A percentile compares a stretch with the other conserved stretches of the same genome.
These are phyloP conservation scores for Daktulosphaira vitifoliae DNA, from an alignment of 1,140 invertebrate species.

Conservation along the genomic window DNA sequence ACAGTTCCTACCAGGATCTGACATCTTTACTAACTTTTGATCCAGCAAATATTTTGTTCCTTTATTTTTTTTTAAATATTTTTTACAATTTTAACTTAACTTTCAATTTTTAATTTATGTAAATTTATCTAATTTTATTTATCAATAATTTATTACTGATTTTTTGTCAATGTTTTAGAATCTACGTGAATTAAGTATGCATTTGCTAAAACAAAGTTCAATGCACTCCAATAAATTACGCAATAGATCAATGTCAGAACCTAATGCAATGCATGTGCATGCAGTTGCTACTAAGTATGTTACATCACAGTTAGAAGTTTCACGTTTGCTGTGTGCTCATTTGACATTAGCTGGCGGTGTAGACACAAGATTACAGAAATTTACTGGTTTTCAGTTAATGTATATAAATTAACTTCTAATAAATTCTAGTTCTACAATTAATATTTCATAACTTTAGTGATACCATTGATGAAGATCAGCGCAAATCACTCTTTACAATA, in stretches of 20 bases:
- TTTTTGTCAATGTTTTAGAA: slow-evolving; percentile 48
- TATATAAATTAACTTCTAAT: slow-evolving; percentile 43
- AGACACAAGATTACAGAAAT: slow-evolving; percentile 55
- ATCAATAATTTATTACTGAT: background rate
- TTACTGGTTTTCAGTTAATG: slow-evolving; percentile 65
- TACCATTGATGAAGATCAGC: slow-evolving; percentile 32
- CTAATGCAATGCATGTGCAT: slow-evolving; percentile 65
- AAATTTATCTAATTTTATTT: no score
- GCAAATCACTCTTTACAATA: slow-evolving; percentile 34
- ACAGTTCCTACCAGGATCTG: no score
- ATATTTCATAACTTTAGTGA: slow-evolving; percentile 36
- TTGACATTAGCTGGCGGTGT: slow-evolving; percentile 58
- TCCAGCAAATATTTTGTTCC: no score
- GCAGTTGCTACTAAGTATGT: slow-evolving; percentile 70
- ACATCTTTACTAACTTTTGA: no score
- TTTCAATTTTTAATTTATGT: no score
- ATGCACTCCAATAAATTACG: slow-evolving; percentile 43
- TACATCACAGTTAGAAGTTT: slow-evolving; percentile 65
- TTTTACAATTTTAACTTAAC: no score
- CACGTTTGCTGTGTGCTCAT: slow-evolving; percentile 63
- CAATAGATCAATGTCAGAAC: slow-evolving; percentile 40
- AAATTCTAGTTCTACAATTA: no score
- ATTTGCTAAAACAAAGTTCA: slow-evolving; percentile 54
- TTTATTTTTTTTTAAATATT: no score
- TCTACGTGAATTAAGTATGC: slow-evolving; percentile 69